Base-by-base conservation (phyloP, 2,888 invertebrate genomes). In the Allophyes oxyacanthae region DNA sequence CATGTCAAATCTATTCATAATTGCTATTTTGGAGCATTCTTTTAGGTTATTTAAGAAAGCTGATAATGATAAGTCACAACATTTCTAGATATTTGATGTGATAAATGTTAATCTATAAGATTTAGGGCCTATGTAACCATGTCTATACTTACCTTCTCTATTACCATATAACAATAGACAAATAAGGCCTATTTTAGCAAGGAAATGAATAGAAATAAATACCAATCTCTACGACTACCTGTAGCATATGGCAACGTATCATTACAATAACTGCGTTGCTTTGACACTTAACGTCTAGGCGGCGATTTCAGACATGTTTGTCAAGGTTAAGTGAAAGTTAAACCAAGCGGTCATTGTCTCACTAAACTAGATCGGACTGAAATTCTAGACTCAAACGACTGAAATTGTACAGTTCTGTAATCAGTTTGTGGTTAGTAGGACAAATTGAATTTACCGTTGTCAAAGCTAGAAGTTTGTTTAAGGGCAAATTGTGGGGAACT, bases 251-350 rank as follows among this genome's bases (percentile, higher is more conserved):
- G 71, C 58, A 46, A 64, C 38, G 43, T 44, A 33, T 38, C 14
- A 49, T 6, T 34, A n/a, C 46, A 40, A 1, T 38, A 51, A 40
- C 33, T 36, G 54, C 64, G 64, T 54, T 52, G 53, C 28, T 40
- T 46, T 56, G 61, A 37, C 55, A 53, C 41, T 30, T 33, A 13
- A 34, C 30, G 43, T 43, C 33, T 51, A 15, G 46, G 36, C 32
- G 44, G 10, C 14, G 4, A 44, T 40, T 62, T 54, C 38, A 43
- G 63, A 15, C 32, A 10, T 13, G 25, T 10, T 11, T 57, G 45
- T 33, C 75, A 75, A 77, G 76, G 75, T 70, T 45, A 33, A 64
- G 75, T 62, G 78, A 76, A 77, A 77, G 72, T 77, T 45, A 52
- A 14, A 20, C 26, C 0, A 11, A 15, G 10, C 52, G 68, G 68